Evolutionary conservation across 2,797 vertebrate genomes (phyloP).

Genomic region (Gymnopithys bicolor): DNA sequence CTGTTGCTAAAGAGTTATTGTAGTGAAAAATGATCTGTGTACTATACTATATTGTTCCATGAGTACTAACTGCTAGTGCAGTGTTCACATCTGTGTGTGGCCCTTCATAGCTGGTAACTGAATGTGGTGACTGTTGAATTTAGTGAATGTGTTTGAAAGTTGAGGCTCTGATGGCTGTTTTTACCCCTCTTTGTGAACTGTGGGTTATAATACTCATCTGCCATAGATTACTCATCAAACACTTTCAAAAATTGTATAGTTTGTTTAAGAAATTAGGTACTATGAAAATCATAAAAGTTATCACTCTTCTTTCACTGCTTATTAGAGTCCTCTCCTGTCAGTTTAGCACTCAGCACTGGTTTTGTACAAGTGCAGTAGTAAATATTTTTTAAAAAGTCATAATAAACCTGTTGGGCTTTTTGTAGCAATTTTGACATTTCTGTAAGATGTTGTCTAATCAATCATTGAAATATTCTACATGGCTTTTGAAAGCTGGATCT

Average conservation of each 20-base stretch:
- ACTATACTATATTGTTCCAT: neutral
- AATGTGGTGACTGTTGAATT: neutral
- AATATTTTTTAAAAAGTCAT: neutral
- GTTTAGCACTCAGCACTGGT: neutral
- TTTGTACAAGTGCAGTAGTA: neutral
- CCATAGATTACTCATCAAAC: neutral
- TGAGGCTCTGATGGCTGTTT: neutral
- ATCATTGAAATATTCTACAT: neutral
- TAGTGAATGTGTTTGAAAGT: neutral
- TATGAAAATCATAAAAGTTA: neutral
- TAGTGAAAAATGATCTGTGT: neutral
- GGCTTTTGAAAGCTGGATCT: neutral
- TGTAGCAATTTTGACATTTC: neutral
- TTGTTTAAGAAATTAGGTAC: neutral
- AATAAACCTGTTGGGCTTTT: neutral
- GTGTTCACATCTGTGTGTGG: neutral
- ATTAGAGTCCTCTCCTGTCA: neutral
- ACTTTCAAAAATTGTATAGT: neutral
- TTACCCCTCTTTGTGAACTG: neutral
- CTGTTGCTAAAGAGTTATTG: neutral
- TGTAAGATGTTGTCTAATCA: neutral
- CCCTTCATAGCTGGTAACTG: neutral
- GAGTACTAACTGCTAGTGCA: neutral
- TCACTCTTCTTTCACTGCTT: neutral
- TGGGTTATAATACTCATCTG: neutral